Conservation (phyloP, 2,888 invertebrate species). For the Adelognathus sp. region DNA sequence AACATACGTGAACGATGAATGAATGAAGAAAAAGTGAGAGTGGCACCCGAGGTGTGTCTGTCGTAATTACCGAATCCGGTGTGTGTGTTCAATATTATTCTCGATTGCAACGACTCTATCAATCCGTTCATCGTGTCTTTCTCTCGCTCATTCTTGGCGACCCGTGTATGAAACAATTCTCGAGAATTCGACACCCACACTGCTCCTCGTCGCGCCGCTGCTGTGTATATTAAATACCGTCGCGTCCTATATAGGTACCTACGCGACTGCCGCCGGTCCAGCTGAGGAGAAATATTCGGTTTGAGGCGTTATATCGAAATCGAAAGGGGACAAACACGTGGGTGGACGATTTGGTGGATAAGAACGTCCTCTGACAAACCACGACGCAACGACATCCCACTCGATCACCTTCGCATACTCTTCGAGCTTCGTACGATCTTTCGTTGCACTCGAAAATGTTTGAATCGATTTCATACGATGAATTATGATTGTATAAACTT, state of each 20-base stretch:
- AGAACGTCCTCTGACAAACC: slow-evolving; percentile 4
- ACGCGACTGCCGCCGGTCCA: neutral
- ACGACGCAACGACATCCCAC: slow-evolving; percentile 43
- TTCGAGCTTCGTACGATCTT: neutral
- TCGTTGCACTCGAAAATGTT: neutral
- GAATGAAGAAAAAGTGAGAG: slow-evolving; percentile 11
- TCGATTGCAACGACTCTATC: slow-evolving; percentile 20
- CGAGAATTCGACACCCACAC: slow-evolving; percentile 55
- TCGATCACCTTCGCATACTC: neutral
- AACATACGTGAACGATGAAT: neutral
- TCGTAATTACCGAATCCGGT: slow-evolving; percentile 23
- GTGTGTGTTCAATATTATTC: slow-evolving; percentile 36
- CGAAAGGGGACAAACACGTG: slow-evolving; percentile 40
- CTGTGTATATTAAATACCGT: slow-evolving; percentile 26
- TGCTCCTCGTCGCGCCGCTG: neutral
- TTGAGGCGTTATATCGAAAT: slow-evolving; percentile 29
- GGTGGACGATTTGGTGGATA: slow-evolving; percentile 52
- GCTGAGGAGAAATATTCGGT: slow-evolving; percentile 5
- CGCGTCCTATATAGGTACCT: slow-evolving; percentile 9
- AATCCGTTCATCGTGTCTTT: neutral
- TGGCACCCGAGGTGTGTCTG: neutral
- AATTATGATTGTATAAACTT: too few relatives aligned
- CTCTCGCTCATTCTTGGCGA: neutral
- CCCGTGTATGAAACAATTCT: slow-evolving; percentile 22
- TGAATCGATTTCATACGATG: neutral